Evolutionary conservation across 2,797 vertebrate species (phyloP).

Genomic region (Tiaroga cobitis): DNA sequence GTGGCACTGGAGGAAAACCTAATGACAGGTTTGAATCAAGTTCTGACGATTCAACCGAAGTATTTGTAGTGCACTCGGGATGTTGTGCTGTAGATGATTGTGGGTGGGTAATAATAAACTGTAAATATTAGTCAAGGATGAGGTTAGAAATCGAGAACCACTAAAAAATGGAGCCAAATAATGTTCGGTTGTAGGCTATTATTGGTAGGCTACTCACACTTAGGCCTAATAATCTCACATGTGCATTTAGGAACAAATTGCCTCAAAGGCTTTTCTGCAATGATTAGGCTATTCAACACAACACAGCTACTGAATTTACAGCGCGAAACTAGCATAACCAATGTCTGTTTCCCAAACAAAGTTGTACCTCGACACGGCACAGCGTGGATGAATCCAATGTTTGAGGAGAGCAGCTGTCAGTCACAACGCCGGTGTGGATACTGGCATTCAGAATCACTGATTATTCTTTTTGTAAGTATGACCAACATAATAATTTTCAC

Average conservation of each 20-base stretch:
- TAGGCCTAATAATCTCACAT: too few relatives aligned
- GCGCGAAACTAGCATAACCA: neutral
- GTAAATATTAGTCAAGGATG: neutral
- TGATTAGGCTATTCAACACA: too few relatives aligned
- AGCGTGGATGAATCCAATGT: too few relatives aligned
- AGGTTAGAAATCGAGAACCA: neutral
- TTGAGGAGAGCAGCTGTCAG: too few relatives aligned
- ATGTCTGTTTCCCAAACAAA: too few relatives aligned
- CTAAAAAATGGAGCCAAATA: neutral
- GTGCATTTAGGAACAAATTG: too few relatives aligned
- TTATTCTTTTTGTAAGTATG: too few relatives aligned
- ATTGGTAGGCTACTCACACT: neutral
- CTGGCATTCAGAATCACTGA: too few relatives aligned
- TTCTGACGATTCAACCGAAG: neutral
- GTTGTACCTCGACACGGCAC: too few relatives aligned
- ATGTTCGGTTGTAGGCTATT: neutral
- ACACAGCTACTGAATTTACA: neutral
- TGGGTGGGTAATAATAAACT: neutral
- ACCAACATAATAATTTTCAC: too few relatives aligned
- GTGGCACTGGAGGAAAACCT: neutral
- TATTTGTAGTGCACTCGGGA: neutral
- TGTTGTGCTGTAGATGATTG: neutral
- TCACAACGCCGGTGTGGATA: too few relatives aligned
- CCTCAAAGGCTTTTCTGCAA: too few relatives aligned
- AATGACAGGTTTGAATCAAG: neutral